Percentiles rank a stretch among this genome's conserved stretches.
These are phyloP conservation scores for Antennarius maculatus DNA, from an alignment of 2,797 vertebrate genomes.

Conservation along the genomic window DNA sequence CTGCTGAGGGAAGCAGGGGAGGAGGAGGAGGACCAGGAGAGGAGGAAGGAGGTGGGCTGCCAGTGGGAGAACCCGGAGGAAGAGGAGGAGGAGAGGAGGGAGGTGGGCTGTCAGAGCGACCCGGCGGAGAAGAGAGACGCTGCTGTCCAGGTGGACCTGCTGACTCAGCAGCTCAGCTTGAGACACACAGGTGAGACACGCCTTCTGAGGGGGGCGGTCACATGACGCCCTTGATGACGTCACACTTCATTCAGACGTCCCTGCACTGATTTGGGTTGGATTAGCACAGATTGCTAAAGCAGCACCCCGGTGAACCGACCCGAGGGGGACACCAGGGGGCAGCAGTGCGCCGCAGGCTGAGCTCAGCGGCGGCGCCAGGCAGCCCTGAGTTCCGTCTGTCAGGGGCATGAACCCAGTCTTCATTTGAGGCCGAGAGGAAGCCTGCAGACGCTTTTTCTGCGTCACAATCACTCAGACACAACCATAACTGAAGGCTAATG, in stretches of 20 bases:
- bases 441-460: too few species aligned
- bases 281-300: too few species aligned
- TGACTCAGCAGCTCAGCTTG: conserved; percentile 51
- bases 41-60: conserved; percentile 58
- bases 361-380: not conserved
- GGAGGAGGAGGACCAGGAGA: conserved; percentile 9
- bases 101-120: conserved; percentile 68
- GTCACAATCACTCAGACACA: too few species aligned
- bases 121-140: conserved; percentile 40
- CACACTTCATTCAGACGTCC: too few species aligned
- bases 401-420: too few species aligned
- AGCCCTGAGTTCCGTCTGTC: too few species aligned
- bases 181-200: conserved; percentile 43
- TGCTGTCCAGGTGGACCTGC: conserved; percentile 66
- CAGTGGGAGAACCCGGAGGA: conserved; percentile 60
- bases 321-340: not conserved
- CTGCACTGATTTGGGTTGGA: too few species aligned
- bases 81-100: conserved; percentile 34
- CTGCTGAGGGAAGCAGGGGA: conserved; percentile 22
- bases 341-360: not conserved
- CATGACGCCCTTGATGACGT: too few species aligned
- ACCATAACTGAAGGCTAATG: too few species aligned
- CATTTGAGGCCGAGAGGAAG: not conserved
- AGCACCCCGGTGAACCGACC: not conserved
- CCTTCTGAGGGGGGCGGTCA: too few species aligned